Evolutionary conservation across 2,888 invertebrate genomes (phyloP).

Genomic region (Ommatoiulus sabulosus): DNA sequence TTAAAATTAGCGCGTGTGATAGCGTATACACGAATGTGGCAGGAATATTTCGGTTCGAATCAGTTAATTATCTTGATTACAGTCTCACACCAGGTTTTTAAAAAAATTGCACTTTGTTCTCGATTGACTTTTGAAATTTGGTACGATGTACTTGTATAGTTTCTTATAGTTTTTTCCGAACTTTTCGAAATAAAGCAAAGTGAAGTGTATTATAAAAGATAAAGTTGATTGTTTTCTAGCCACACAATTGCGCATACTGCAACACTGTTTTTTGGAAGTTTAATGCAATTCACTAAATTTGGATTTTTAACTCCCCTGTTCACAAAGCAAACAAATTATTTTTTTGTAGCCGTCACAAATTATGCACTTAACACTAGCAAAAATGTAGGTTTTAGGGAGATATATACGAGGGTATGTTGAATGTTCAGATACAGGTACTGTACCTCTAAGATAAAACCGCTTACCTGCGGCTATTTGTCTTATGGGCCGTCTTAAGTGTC

Average conservation of each 20-base stretch:
- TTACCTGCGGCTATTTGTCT: slow-evolving; percentile 28
- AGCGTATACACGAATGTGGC: too few species aligned
- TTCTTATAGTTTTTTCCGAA: too few species aligned
- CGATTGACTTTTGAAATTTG: not conserved
- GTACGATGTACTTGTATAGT: not conserved
- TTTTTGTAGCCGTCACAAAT: not conserved
- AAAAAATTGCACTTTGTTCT: too few species aligned
- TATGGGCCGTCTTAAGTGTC: slow-evolving; percentile 17
- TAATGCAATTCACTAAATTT: too few species aligned
- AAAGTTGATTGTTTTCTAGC: not conserved
- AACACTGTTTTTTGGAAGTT: too few species aligned
- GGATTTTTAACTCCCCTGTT: too few species aligned
- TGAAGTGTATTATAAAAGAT: not conserved
- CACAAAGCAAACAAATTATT: too few species aligned
- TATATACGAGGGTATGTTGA: not conserved
- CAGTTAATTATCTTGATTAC: too few species aligned
- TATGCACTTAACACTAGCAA: not conserved
- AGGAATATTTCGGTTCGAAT: too few species aligned
- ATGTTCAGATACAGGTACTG: not conserved
- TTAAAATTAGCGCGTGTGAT: too few species aligned
- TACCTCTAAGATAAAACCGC: not conserved
- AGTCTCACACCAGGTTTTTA: too few species aligned
- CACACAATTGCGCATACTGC: not conserved
- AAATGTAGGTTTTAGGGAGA: not conserved
- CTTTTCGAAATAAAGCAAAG: not conserved